Evolutionary conservation across 2,797 vertebrate species (phyloP).

Genomic region (Trachops cirrhosus): DNA sequence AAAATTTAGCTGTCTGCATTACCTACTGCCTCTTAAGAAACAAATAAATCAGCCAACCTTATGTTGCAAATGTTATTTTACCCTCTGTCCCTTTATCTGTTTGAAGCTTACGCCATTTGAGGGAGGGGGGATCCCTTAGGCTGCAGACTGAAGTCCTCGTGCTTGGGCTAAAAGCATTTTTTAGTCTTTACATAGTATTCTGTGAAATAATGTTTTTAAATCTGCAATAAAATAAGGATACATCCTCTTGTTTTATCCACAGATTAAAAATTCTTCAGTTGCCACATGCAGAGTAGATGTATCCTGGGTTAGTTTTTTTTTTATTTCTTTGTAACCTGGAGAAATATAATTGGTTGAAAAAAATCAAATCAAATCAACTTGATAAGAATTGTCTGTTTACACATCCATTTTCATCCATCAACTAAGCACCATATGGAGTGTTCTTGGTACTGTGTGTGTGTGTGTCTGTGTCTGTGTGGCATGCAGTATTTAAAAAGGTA

Average conservation of each 20-base stretch:
- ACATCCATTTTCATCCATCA: not conserved
- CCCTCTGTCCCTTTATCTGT: not conserved
- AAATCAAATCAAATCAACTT: not conserved
- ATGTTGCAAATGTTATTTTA: not conserved
- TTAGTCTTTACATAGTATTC: not conserved
- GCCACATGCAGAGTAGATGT: not conserved
- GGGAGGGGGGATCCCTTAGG: not conserved
- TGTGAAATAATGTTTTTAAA: not conserved
- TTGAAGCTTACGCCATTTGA: not conserved
- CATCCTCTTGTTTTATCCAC: not conserved
- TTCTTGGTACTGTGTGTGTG: not conserved
- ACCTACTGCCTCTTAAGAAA: not conserved
- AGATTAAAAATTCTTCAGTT: not conserved
- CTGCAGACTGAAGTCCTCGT: not conserved
- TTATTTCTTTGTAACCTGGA: not conserved
- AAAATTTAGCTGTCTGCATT: not conserved
- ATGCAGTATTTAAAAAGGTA: not conserved
- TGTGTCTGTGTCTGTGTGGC: not conserved
- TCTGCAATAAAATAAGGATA: not conserved
- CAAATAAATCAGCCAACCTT: not conserved
- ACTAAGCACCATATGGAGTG: not conserved
- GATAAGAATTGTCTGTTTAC: not conserved
- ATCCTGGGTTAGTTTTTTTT: not conserved
- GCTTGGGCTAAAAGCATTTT: not conserved
- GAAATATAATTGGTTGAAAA: not conserved